Evolutionary conservation across 1,140 invertebrate genomes (phyloP), one percentile per base, ranked within the genome.

Genomic region (Sitophilus oryzae): DNA sequence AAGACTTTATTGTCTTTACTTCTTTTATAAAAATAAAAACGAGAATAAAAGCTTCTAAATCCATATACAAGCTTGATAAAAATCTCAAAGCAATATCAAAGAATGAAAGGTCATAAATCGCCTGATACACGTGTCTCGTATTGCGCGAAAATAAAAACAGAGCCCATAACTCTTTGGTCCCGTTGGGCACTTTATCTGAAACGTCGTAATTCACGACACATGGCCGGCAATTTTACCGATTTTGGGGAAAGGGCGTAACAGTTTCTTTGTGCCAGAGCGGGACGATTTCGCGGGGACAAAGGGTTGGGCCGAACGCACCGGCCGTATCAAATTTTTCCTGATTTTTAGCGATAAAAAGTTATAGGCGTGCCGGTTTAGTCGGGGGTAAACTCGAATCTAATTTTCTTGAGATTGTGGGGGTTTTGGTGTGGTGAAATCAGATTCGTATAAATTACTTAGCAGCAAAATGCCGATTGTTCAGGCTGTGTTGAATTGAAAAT

Each of bases 181-280:
- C 51, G 20, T 19, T 44, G 34, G 50, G 40, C n/a, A 44, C 40
- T 46, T 62, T 58, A 62, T 64, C 62, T 58, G 46, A 56, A 41
- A 66, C 56, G 62, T 61, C 51, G 64, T 66, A 66, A 66, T 61
- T 66, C 49, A 60, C 40, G 54, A 60, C 63, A 67, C 59, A 66
- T 66, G 65, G 57, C 43, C 5, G 60, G 15, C 57, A 67, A 65
- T 67, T 67, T 66, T 41, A 60, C 55, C 53, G 56, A 63, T 63
- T 67, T 58, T 23, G 58, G 64, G 53, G 58, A 66, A 66, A 59
- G 59, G 64, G 64, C 41, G 55, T 56, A 50, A 49, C 60, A 55
- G 52, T 30, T 21, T 44, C 52, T 56, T 67, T 67, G 62, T 64
- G 50, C 58, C 59, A 58, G 51, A 60, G 56, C 52, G 64, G 61